phyloP scores from a whole-genome alignment of 2,113 vertebrate species.

The Mustela nigripes region DNA sequence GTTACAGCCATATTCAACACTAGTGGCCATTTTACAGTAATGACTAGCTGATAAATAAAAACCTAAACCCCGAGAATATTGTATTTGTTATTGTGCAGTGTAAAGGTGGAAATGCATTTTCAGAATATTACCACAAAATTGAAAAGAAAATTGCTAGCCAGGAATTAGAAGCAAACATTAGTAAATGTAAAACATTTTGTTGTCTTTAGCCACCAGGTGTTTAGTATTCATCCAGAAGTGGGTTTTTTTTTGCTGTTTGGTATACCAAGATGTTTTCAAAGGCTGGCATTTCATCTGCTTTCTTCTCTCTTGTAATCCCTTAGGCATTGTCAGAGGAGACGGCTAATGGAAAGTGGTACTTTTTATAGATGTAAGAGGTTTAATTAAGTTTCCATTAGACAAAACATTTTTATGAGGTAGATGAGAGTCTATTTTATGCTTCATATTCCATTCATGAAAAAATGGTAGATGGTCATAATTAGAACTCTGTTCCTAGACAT shows the following conservation, averaged over 20 bases:
- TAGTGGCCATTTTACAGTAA: not conserved
- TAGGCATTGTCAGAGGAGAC: constrained; percentile 45
- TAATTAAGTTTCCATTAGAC: constrained; percentile 67
- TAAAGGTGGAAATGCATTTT: not conserved
- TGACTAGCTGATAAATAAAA: not conserved
- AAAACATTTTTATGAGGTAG: constrained; percentile 45
- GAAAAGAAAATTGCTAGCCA: not conserved
- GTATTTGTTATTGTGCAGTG: not conserved
- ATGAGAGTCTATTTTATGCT: constrained; percentile 21
- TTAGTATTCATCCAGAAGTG: constrained; percentile 45
- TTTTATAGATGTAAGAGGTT: constrained; percentile 58
- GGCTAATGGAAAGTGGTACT: constrained; percentile 63
- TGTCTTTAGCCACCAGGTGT: not conserved
- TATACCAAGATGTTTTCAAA: constrained; percentile 34
- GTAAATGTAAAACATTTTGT: constrained; percentile 40
- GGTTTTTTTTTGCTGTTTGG: not conserved
- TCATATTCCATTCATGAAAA: constrained; percentile 64
- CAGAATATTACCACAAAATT: not conserved
- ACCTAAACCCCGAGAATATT: not conserved
- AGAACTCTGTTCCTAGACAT: constrained; percentile 4
- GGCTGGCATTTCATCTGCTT: constrained; percentile 16
- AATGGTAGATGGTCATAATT: constrained; percentile 15
- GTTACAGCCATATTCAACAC: not conserved
- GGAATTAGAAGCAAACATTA: not conserved
- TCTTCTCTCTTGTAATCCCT: not conserved